Evolutionary conservation across 2,888 invertebrate genomes (phyloP).

Genomic region (Minunthozetes semirufus): DNA sequence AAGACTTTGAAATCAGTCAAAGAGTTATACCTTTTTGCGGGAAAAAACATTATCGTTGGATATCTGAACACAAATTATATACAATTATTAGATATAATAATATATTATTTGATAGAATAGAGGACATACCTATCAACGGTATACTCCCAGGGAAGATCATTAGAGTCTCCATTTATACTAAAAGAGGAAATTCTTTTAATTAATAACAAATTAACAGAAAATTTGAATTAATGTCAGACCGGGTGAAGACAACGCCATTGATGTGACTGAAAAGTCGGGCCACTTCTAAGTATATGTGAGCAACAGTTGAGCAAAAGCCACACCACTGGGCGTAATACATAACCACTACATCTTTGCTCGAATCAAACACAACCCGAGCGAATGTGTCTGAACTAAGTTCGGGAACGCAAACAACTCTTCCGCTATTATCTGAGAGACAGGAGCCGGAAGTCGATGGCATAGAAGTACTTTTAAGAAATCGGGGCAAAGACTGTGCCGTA

Average conservation of each 20-base stretch:
- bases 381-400: slow-evolving; percentile 64
- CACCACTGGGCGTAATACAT: slow-evolving; percentile 72
- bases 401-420: slow-evolving; percentile 52
- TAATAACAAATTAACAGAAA: slow-evolving; percentile 37
- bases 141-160: slow-evolving; percentile 81
- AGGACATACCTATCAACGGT: slow-evolving; percentile 58
- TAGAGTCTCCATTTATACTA: slow-evolving; percentile 67
- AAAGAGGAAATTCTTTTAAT: not conserved
- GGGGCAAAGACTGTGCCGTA: slow-evolving; percentile 50
- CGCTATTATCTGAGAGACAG: slow-evolving; percentile 41
- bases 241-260: slow-evolving; percentile 42
- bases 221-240: slow-evolving; percentile 34
- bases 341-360: slow-evolving; percentile 60
- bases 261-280: slow-evolving; percentile 56
- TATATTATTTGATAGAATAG: not conserved
- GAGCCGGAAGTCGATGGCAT: slow-evolving; percentile 32
- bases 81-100: not conserved
- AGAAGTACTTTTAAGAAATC: slow-evolving; percentile 48
- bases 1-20: slow-evolving; percentile 40
- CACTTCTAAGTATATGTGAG: slow-evolving; percentile 62
- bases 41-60: slow-evolving; percentile 74
- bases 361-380: slow-evolving; percentile 56
- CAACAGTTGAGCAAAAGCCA: slow-evolving; percentile 64
- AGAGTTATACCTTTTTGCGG: slow-evolving; percentile 55
- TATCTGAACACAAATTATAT: slow-evolving; percentile 48